Percentiles rank a stretch among this genome's conserved stretches.
Evolutionary conservation across 2,888 invertebrate genomes (phyloP).

Genomic region (Cheilosia impressa): DNA sequence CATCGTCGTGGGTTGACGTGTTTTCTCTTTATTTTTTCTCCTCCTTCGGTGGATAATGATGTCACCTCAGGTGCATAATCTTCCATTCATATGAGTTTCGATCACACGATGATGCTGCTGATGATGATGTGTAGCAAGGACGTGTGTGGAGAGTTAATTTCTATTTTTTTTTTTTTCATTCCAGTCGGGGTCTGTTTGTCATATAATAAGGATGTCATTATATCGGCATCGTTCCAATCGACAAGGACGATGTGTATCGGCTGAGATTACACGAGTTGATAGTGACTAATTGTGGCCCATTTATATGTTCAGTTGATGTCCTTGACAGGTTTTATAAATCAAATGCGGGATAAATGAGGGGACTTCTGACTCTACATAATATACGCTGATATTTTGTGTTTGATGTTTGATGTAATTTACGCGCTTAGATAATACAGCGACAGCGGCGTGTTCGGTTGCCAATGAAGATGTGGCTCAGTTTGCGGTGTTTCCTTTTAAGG

Average conservation of each 20-base stretch:
- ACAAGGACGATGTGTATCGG: constrained; percentile 73
- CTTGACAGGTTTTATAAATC: constrained; percentile 69
- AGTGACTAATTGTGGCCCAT: constrained; percentile 71
- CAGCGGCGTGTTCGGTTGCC: constrained; percentile 22
- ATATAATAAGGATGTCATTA: constrained; percentile 72
- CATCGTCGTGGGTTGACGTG: constrained; percentile 57
- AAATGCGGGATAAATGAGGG: not conserved
- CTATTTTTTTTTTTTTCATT: constrained; percentile 12
- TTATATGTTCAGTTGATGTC: constrained; percentile 46
- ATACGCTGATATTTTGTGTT: constrained; percentile 22
- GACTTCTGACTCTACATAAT: not conserved
- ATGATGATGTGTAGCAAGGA: constrained; percentile 32
- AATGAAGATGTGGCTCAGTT: constrained; percentile 48
- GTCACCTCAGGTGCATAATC: constrained; percentile 70
- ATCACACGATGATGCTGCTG: constrained; percentile 48
- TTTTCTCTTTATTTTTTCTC: constrained; percentile 53
- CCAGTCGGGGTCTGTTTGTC: constrained; percentile 32
- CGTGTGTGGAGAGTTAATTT: constrained; percentile 69
- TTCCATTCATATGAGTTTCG: constrained; percentile 54
- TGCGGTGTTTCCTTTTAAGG: constrained; percentile 13
- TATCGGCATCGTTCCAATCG: constrained; percentile 63
- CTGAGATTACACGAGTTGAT: constrained; percentile 70
- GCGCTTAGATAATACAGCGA: constrained; percentile 53
- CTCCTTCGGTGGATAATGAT: constrained; percentile 28
- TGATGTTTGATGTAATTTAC: constrained; percentile 64